Conservation (phyloP, 2,888 invertebrate genomes). For the Ochropleura leucogaster region DNA sequence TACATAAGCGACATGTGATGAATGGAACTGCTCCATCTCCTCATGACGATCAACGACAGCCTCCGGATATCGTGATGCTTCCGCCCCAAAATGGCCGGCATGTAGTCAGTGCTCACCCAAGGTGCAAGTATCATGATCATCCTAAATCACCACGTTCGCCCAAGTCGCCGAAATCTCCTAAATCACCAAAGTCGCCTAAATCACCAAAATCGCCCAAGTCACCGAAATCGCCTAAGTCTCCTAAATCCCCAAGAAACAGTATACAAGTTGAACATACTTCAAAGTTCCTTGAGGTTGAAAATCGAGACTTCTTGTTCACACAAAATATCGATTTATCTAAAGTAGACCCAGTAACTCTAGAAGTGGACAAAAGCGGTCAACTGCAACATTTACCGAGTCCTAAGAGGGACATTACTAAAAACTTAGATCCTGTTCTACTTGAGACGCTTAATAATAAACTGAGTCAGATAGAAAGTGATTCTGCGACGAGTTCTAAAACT, state of each 20-base stretch:
- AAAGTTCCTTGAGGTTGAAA: slow-evolving; percentile 89
- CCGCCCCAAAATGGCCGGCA: slow-evolving; percentile 87
- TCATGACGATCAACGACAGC: slow-evolving; percentile 84
- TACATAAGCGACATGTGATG: slow-evolving; percentile 96
- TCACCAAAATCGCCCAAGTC: slow-evolving; percentile 92
- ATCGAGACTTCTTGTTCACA: slow-evolving; percentile 92
- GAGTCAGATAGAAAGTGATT: slow-evolving; percentile 94
- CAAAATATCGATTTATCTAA: slow-evolving; percentile 94
- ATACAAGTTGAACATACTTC: slow-evolving; percentile 82
- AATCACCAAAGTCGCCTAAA: slow-evolving; percentile 92
- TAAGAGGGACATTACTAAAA: slow-evolving; percentile 93
- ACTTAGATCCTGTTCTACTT: slow-evolving; percentile 92
- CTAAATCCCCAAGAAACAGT: slow-evolving; percentile 88
- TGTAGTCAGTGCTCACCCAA: slow-evolving; percentile 85
- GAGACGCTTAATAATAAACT: slow-evolving; percentile 93
- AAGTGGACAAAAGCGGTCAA: slow-evolving; percentile 92
- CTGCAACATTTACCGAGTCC: slow-evolving; percentile 93
- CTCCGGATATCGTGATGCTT: slow-evolving; percentile 86
- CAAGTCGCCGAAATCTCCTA: slow-evolving; percentile 89
- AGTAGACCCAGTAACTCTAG: slow-evolving; percentile 93
- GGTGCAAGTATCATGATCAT: slow-evolving; percentile 89
- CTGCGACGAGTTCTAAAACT: slow-evolving; percentile 93
- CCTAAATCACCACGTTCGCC: slow-evolving; percentile 88
- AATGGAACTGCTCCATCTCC: slow-evolving; percentile 94
- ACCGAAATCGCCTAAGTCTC: slow-evolving; percentile 90